Percentiles rank a stretch among this genome's conserved stretches.
These are phyloP conservation scores for Megaptera novaeangliae DNA, from an alignment of 2,113 vertebrate species.

Conservation along the genomic window DNA sequence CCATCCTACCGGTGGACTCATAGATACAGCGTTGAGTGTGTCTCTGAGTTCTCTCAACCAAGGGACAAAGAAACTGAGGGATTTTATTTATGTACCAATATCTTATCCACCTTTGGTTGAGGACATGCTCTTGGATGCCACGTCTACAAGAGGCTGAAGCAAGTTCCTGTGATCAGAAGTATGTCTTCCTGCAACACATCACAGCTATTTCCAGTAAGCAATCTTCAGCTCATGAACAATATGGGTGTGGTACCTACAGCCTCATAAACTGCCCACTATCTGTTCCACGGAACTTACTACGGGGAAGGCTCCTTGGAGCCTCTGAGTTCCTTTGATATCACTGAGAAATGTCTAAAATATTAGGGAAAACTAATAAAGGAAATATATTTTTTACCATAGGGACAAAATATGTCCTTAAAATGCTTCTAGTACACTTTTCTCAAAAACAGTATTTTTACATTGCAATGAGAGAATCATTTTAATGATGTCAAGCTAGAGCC, in stretches of 20 bases:
- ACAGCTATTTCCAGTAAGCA: rapidly evolving
- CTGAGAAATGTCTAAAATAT: not conserved
- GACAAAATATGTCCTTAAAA: not conserved
- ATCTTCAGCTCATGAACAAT: not conserved
- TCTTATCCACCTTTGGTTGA: not conserved
- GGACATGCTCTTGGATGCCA: not conserved
- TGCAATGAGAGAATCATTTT: not conserved
- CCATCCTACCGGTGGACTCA: not conserved
- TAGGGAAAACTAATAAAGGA: not conserved
- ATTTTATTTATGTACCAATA: not conserved
- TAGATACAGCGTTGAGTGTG: not conserved
- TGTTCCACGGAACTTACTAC: not conserved
- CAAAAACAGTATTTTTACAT: not conserved
- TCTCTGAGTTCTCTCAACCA: not conserved
- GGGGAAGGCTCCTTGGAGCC: not conserved
- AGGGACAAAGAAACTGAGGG: rapidly evolving
- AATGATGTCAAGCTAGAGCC: not conserved
- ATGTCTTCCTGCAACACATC: not conserved
- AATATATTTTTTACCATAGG: not conserved
- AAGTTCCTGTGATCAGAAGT: not conserved
- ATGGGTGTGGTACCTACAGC: rapidly evolving
- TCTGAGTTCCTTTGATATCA: not conserved
- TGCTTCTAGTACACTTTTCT: not conserved
- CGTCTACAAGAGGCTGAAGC: not conserved
- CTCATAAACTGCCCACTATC: rapidly evolving